Base-by-base conservation (phyloP, 2,888 invertebrate genomes). In the Netelia melanura region DNA sequence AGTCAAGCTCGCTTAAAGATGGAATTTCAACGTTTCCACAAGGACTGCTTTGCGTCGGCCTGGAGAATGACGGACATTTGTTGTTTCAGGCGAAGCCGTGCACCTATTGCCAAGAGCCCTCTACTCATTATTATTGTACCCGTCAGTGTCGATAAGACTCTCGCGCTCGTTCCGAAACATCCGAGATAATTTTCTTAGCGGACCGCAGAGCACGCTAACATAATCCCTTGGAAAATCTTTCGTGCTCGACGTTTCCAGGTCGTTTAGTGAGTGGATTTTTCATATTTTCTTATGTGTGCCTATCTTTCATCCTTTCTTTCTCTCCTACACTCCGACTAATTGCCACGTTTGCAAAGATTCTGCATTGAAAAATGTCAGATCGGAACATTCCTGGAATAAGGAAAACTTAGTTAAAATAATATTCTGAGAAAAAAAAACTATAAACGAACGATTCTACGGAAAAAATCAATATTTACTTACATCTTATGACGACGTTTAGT, bases 91-190 rank as follows among this genome's bases (percentile, higher is more conserved):
- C 86, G 58, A 84, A 72, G 54, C 44, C 67, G 23, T 38, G 52
- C 38, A 61, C 56, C 43, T 65, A n/a, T 48, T n/a, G 44, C 78
- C 10, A 56, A 70, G 56, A 23, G 38, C 23, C 65, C 54, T 62
- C 61, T 61, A 23, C 44, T 85, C 62, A 56, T 87, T 88, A 86
- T 86, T 87, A 86, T 86, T 85, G 85, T 86, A 87, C 83, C 83
- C 81, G 86, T 85, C 86, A 86, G 79, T 80, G 68, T 83, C 84
- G 83, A 88, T 87, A 82, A 83, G 75, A 76, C 76, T 56, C 68
- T 54, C 64, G 61, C 64, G 11, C 52, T 70, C 67, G 58, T 74
- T 85, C 76, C 71, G 54, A 78, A 76, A 56, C 75, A 38, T 75
- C 82, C 25, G 67, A 81, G 77, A 85, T 86, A 83, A 87, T 87